phyloP scores from a whole-genome alignment of 2,113 vertebrate species.

The Xenus cinereus region DNA sequence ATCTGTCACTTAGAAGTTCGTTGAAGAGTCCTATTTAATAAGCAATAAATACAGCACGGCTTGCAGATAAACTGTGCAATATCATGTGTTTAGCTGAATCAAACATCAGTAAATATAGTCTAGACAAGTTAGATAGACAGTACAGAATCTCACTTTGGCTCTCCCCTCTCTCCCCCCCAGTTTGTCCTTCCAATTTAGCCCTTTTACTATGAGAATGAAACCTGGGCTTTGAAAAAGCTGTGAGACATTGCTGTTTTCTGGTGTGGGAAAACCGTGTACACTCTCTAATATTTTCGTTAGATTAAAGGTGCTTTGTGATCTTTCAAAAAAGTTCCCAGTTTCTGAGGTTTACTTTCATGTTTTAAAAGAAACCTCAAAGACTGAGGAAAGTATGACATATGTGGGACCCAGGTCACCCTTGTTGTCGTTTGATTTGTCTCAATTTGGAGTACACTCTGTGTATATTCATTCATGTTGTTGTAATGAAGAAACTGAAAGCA shows the following conservation, averaged over 20 bases:
- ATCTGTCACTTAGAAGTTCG: constrained; percentile 39
- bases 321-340: not conserved
- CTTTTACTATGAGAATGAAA: not conserved
- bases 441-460: not conserved
- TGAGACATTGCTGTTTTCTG: not conserved
- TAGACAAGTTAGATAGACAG: not conserved
- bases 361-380: not conserved
- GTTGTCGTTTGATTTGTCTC: not conserved
- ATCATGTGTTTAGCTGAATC: not conserved
- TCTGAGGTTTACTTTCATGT: not conserved
- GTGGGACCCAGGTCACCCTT: not conserved
- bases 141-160: not conserved
- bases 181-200: fast-evolving
- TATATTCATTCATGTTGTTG: not conserved
- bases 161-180: too few relatives aligned
- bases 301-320: not conserved
- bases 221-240: not conserved
- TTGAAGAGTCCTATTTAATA: not conserved
- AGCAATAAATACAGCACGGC: not conserved
- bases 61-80: not conserved
- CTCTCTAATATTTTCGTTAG: not conserved
- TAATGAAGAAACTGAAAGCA: not conserved
- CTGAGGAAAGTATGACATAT: not conserved
- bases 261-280: not conserved
- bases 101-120: not conserved